Evolutionary conservation across 2,888 invertebrate species (phyloP), one percentile per base, ranked within the genome.

Genomic region (Agonum fuliginosum): DNA sequence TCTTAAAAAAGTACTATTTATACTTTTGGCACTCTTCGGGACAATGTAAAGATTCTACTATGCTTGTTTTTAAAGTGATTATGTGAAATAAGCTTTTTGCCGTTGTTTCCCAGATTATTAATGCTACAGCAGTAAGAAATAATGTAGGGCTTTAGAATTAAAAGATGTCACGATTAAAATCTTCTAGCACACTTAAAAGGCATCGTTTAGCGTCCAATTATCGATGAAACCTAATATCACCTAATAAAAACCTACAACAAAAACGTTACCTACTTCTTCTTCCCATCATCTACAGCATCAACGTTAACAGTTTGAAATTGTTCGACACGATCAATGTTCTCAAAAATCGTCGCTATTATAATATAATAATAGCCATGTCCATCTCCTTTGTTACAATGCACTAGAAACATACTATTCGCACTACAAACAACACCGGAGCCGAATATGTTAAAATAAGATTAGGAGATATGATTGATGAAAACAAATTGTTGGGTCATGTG

Each of bases 341-440:
- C 17, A 17, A 12, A 22, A 22, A 54, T n/a, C 54, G 10, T 8
- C n/a, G 10, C 10, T 54, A 62, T 17, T 62, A 62, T 62, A 30
- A 62, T 62, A 62, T 62, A 30, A 62, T 62, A 62, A 62, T 62
- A 30, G 54, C n/a, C 54, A 54, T 22, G 54, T 62, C 17, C 17
- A 12, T 46, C 41, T 73, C n/a, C 73, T 58, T 58, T n/a, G 73
- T 73, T 73, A 73, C 73, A 37, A 34, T 73, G 73, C 37, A 54
- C 73, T 48, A 73, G 41, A 54, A 73, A 73, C 73, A 73, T 14
- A 73, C 58, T 54, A 41, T 34, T n/a, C 17, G 4, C 46, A 46
- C 24, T 43, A 24, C 8, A 4, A 10, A 10, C 10, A 37, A 8
- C 37, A 1, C 3, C 12, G 37, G n/a, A 10, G 10, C 37, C n/a